Evolutionary conservation across 2,113 vertebrate genomes (phyloP).

Genomic region (Oreocharis arfaki): DNA sequence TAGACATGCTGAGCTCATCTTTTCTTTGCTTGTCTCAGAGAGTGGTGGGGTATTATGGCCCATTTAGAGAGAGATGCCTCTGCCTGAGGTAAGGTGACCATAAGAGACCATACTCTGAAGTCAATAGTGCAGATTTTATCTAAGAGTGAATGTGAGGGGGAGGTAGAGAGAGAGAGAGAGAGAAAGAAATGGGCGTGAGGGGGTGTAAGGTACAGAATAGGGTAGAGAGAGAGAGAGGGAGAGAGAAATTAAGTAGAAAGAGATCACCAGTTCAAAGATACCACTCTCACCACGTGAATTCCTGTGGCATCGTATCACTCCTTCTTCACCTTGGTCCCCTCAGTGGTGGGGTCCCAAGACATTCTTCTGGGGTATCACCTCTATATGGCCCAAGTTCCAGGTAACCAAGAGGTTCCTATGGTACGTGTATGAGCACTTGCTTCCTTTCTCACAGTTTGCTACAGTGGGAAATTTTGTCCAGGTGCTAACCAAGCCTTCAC

Average conservation of each 20-base stretch:
- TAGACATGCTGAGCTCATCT: accelerated
- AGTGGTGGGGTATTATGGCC: too few relatives aligned
- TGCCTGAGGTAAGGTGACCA: too few relatives aligned
- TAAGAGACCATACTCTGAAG: accelerated
- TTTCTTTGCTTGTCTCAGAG: neutral
- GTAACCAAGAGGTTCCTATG: accelerated
- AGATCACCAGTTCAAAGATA: neutral
- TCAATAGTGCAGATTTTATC: neutral
- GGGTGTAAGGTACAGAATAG: neutral
- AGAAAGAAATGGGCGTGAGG: neutral
- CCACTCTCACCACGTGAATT: neutral
- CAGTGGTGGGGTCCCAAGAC: neutral
- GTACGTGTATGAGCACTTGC: neutral
- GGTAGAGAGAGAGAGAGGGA: neutral
- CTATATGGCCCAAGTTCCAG: neutral
- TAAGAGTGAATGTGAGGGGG: neutral
- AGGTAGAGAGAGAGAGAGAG: neutral
- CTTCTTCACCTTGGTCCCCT: neutral
- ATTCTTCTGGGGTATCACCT: neutral
- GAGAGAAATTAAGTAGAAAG: neutral
- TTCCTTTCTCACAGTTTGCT: neutral
- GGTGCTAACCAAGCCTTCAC: neutral
- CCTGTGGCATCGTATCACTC: neutral
- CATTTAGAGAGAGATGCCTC: neutral
- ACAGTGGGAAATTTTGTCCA: neutral